phyloP scores from a whole-genome alignment of 2,888 invertebrate species.

The Leptinotarsa haldemani region DNA sequence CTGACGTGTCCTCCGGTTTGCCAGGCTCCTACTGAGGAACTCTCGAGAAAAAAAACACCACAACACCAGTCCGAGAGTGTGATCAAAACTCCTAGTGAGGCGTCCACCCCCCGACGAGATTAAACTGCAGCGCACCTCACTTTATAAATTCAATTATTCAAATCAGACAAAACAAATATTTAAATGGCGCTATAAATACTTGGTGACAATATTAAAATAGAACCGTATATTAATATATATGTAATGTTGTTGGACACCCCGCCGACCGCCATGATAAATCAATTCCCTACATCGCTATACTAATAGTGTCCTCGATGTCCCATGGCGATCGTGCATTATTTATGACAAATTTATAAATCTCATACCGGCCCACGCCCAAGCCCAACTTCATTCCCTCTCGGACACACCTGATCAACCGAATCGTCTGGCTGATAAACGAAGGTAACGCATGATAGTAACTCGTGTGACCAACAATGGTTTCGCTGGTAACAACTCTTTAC shows the following conservation, averaged over 20 bases:
- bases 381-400: background rate
- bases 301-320: constrained; percentile 65
- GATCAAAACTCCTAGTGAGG: constrained; percentile 19
- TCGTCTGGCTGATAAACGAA: background rate
- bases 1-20: too few species aligned
- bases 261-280: constrained; percentile 65
- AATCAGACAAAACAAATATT: constrained; percentile 64
- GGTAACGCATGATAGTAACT: background rate
- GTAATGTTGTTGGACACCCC: constrained; percentile 63
- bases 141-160: constrained; percentile 65
- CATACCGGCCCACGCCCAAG: constrained; percentile 57
- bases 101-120: constrained; percentile 52
- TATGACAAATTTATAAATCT: constrained; percentile 65
- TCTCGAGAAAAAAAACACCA: background rate
- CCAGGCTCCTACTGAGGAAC: background rate
- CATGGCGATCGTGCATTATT: constrained; percentile 63
- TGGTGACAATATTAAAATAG: constrained; percentile 68
- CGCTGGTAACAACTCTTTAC: too few species aligned
- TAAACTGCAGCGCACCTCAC: constrained; percentile 59
- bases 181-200: constrained; percentile 65
- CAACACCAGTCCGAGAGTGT: background rate
- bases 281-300: constrained; percentile 65
- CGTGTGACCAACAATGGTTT: background rate
- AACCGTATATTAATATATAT: constrained; percentile 65
- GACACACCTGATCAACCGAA: background rate